phyloP scores from a whole-genome alignment of 2,113 vertebrate genomes.

The Chaenocephalus aceratus region DNA sequence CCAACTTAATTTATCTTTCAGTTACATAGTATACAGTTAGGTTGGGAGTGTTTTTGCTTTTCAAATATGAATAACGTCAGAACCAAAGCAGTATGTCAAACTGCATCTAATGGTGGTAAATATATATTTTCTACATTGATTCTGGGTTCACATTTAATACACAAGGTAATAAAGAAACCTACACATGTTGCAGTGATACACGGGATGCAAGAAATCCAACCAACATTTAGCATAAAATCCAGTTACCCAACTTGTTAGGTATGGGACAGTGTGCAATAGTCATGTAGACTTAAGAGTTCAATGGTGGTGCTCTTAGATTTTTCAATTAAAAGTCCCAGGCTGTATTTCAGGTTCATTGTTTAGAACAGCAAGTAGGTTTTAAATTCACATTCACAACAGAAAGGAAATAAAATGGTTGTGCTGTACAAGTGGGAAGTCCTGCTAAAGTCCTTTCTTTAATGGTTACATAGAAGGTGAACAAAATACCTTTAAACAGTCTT shows the following conservation, averaged over 20 bases:
- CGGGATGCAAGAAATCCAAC: background rate
- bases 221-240: background rate
- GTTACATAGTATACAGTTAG: background rate
- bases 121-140: background rate
- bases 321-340: background rate
- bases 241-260: background rate
- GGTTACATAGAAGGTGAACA: background rate
- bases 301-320: background rate
- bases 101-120: background rate
- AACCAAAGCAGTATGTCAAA: background rate
- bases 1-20: background rate
- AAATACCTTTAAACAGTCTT: background rate
- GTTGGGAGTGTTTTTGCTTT: background rate
- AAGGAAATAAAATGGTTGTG: background rate
- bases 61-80: background rate
- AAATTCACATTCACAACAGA: background rate
- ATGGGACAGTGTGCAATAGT: background rate
- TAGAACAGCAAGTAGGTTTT: background rate
- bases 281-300: background rate
- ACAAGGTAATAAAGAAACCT: background rate
- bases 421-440: conserved; percentile 1
- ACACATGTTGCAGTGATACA: background rate
- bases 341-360: background rate
- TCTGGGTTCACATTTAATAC: background rate
- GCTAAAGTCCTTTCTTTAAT: background rate